Evolutionary conservation across 2,797 vertebrate genomes (phyloP), one percentile per base, ranked within the genome.

Genomic region (Paguma larvata): DNA sequence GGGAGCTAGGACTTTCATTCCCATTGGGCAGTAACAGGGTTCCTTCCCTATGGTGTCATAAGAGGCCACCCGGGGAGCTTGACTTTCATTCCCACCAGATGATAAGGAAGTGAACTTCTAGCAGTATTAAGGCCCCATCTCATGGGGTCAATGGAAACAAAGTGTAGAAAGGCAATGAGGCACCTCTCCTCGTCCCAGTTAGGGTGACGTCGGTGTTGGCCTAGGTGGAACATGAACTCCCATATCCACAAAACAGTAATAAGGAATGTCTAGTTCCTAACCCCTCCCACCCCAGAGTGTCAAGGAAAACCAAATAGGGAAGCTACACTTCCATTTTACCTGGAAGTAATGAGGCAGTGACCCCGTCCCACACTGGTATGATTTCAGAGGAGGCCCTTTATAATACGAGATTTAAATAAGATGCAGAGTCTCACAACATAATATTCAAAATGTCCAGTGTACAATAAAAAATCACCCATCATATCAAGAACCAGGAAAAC

Each of bases 381-480:
- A 41, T 70, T 32, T 41, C 65, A 85, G 34, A 91, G 72, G 48
- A 75, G 13, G 6, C 51, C 21, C 79, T 79, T 48, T 79, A 87
- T 93, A 91, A 85, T 68, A 59, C 1, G 63, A 85, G 59, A 93
- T 63, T 75, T 84, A 79, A 86, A 70, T 48, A 83, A 96, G 44
- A 84, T 62, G 15, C 63, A 80, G 46, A 90, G 21, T 93, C 44
- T 95, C 32, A 21, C 32, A 78, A 96, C 19, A 48, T n/a, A 94
- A 90, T 73, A 73, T 4, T 67, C 32, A 10, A 94, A 91, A 80
- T 53, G n/a, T 51, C 21, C 53, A 93, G 70, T 18, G 48, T 53
- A 82, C 13, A 78, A 82, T 72, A 5, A 46, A 68, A 96, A 94
- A 56, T n/a, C 62, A 83, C 7, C 48, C 63, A 80, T 62, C 32